phyloP scores from a whole-genome alignment of 2,113 vertebrate species.

The Narcine bancroftii region DNA sequence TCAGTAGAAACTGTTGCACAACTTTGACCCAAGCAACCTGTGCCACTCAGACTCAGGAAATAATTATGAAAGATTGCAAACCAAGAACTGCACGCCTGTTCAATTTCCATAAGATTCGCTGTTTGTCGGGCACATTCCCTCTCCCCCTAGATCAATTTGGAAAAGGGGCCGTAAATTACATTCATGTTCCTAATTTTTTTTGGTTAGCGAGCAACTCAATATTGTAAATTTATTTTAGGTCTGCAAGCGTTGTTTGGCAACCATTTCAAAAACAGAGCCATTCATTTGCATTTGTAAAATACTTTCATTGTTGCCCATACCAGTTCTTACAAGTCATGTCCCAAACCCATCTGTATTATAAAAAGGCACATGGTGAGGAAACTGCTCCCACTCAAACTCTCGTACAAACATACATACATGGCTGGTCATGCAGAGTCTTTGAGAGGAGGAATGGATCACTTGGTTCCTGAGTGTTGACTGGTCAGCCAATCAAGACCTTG shows the following conservation, averaged over 20 bases:
- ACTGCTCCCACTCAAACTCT: constrained; percentile 36
- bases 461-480: constrained; percentile 61
- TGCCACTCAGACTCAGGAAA: background rate
- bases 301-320: background rate
- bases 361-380: constrained; percentile 35
- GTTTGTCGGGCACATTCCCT: background rate
- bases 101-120: background rate
- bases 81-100: background rate
- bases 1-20: background rate
- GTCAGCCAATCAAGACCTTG: constrained; percentile 76
- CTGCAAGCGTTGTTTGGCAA: background rate
- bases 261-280: constrained; percentile 13
- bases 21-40: background rate
- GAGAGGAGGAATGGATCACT: constrained; percentile 51
- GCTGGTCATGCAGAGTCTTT: background rate
- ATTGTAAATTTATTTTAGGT: background rate
- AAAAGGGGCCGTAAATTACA: constrained; percentile 22
- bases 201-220: background rate
- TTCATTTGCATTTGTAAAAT: constrained; percentile 24
- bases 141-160: background rate
- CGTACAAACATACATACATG: background rate
- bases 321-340: background rate
- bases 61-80: background rate
- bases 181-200: constrained; percentile 13
- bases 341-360: constrained; percentile 28